Percentiles rank a stretch among this genome's conserved stretches.
Conservation (phyloP, 2,888 invertebrate species). For the Eurois occulta region DNA sequence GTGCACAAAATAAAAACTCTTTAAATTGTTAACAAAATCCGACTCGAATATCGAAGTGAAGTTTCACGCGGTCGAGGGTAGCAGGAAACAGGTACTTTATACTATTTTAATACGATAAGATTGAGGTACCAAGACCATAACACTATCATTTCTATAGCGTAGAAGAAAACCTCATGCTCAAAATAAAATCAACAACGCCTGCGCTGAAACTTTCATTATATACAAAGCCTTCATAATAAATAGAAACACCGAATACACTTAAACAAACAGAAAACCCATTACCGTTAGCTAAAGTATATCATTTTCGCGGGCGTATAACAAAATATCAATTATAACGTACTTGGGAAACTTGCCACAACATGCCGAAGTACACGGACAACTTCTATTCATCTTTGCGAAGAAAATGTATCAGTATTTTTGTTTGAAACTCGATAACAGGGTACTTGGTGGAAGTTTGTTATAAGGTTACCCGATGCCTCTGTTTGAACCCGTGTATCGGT, state of each 20-base stretch:
- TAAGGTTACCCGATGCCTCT: constrained; percentile 75
- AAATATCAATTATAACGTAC: constrained; percentile 69
- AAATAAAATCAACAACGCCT: background rate
- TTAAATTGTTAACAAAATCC: too few relatives aligned
- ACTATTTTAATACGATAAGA: background rate
- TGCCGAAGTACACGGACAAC: constrained; percentile 33
- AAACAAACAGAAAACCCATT: constrained; percentile 50
- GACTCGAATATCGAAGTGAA: too few relatives aligned
- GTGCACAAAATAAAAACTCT: too few relatives aligned
- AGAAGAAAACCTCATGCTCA: background rate
- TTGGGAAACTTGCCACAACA: constrained; percentile 58
- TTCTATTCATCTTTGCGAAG: constrained; percentile 65
- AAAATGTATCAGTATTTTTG: constrained; percentile 78
- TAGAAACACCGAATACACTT: constrained; percentile 16
- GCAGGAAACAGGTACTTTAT: background rate
- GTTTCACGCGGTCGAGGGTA: too few relatives aligned
- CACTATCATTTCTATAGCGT: background rate
- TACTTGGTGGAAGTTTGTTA: constrained; percentile 74
- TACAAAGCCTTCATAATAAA: constrained; percentile 19
- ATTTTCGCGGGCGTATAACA: constrained; percentile 48
- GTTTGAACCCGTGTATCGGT: constrained; percentile 38
- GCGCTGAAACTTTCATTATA: constrained; percentile 21
- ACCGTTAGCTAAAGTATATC: constrained; percentile 37
- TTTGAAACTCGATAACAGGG: constrained; percentile 76
- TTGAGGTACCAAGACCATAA: background rate